These are phyloP conservation scores for Conops quadrifasciatus DNA, from an alignment of 2,888 invertebrate genomes.

Conservation along the genomic window DNA sequence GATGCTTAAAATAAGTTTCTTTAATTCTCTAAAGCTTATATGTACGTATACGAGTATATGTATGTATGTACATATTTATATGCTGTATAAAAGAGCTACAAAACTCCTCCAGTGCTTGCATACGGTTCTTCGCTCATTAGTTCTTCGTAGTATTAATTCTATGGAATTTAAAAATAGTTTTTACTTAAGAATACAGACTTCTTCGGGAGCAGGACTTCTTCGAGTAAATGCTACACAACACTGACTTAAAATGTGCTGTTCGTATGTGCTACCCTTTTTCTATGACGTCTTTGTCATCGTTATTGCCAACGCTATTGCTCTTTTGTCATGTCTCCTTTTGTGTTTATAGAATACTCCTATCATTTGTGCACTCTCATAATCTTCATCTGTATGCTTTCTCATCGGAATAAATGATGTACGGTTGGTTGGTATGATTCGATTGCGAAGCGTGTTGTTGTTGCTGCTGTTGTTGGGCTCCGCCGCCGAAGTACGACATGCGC, in stretches of 20 bases:
- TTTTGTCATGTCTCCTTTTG: neutral
- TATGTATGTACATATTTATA: too few species aligned
- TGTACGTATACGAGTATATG: too few species aligned
- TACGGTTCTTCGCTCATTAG: too few species aligned
- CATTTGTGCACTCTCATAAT: neutral
- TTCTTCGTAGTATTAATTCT: conserved; percentile 24
- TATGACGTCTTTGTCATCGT: neutral
- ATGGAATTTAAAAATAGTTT: conserved; percentile 35
- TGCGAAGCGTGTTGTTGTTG: conserved; percentile 50
- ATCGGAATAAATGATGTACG: conserved; percentile 65
- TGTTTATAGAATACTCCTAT: conserved; percentile 12
- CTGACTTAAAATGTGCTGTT: conserved; percentile 53
- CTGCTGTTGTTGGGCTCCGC: conserved; percentile 61
- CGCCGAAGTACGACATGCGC: conserved; percentile 68
- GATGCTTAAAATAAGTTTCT: conserved; percentile 9
- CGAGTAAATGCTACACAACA: conserved; percentile 60
- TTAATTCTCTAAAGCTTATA: conserved; percentile 41
- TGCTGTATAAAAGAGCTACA: too few species aligned
- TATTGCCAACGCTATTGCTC: too few species aligned
- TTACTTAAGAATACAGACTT: conserved; percentile 1
- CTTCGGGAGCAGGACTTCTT: conserved; percentile 27
- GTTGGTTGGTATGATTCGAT: conserved; percentile 55
- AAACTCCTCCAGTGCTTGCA: too few species aligned
- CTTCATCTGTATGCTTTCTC: conserved; percentile 65
- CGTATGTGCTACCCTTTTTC: conserved; percentile 9